A percentile compares a stretch with the other conserved stretches of the same genome.
These are phyloP conservation scores for Tretioscincus oriximinensis DNA, from an alignment of 2,113 vertebrate species.

Conservation along the genomic window DNA sequence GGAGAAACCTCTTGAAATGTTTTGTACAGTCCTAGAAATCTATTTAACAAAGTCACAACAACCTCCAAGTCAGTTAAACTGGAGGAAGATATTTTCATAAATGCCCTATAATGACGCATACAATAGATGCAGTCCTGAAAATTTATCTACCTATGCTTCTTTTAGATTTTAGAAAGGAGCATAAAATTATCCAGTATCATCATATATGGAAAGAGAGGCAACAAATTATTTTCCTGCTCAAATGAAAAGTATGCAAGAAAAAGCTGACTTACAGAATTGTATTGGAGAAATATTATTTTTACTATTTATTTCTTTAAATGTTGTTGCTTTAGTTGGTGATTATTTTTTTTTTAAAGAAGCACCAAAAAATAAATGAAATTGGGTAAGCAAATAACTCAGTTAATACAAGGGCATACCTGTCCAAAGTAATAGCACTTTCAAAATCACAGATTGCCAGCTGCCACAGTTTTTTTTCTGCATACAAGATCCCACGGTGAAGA, in stretches of 20 bases:
- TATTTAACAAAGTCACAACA: neutral
- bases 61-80: neutral
- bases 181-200: neutral
- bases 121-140: neutral
- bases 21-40: neutral
- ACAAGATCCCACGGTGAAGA: constrained; percentile 78
- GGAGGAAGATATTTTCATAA: neutral
- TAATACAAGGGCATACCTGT: constrained; percentile 70
- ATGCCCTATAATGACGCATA: neutral
- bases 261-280: too few species aligned
- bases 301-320: too few species aligned
- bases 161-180: neutral
- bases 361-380: neutral
- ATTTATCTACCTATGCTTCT: neutral
- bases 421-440: constrained; percentile 73
- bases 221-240: neutral
- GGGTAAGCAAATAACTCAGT: neutral
- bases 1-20: too few species aligned
- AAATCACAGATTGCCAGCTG: constrained; percentile 75
- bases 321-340: neutral
- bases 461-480: constrained; percentile 68
- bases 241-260: too few species aligned
- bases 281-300: too few species aligned
- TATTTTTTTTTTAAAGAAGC: neutral
- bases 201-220: neutral